Evolutionary conservation across 2,797 vertebrate genomes (phyloP).

Genomic region (Apogon hyalosoma): DNA sequence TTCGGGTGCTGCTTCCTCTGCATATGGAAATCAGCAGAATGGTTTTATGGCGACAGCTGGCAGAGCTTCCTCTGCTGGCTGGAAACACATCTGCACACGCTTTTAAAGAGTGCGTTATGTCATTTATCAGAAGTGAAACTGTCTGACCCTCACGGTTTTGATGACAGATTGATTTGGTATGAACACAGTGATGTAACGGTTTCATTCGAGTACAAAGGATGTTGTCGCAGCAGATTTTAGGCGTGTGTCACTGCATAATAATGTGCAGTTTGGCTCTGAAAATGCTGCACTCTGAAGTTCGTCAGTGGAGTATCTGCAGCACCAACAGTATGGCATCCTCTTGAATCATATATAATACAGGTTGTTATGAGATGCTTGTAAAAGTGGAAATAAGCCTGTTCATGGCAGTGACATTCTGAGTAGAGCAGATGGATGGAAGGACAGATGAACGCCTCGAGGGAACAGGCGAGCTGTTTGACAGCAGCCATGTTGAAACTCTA

Average conservation of each 20-base stretch:
- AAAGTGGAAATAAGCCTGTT: background rate
- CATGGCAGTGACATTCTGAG: conserved; percentile 9
- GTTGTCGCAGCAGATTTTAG: conserved; percentile 3
- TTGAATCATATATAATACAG: conserved; percentile 1
- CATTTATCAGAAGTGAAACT: background rate
- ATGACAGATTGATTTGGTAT: conserved; percentile 13
- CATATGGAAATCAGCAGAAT: conserved; percentile 19
- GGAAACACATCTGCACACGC: conserved; percentile 1
- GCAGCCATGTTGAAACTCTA: background rate
- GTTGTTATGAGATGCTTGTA: background rate
- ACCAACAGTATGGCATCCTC: background rate
- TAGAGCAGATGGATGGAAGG: conserved; percentile 22
- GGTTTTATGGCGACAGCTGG: conserved; percentile 22
- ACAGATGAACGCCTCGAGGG: background rate
- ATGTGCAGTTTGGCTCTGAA: conserved; percentile 6
- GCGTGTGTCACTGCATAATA: conserved; percentile 19
- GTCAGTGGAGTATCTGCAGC: background rate
- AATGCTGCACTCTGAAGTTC: background rate
- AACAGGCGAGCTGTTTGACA: background rate
- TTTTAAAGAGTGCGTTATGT: background rate
- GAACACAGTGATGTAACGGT: conserved; percentile 14
- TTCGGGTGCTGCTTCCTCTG: conserved; percentile 24
- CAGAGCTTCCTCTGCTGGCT: background rate
- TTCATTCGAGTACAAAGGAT: background rate
- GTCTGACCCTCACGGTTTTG: background rate